Evolutionary conservation across 2,888 invertebrate species (phyloP).

Genomic region (Sacculina carcini): DNA sequence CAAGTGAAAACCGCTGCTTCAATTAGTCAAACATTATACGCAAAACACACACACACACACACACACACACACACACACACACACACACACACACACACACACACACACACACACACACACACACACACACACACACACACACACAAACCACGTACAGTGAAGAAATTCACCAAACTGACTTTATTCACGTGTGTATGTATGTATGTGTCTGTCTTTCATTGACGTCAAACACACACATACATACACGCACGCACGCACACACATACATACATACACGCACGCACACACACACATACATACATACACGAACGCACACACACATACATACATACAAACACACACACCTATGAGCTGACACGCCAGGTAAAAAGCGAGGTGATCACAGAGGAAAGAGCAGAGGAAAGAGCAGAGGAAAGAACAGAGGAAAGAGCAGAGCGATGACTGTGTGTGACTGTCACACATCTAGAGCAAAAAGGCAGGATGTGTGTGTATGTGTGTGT

Average conservation of each 20-base stretch:
- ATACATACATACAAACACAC: not conserved
- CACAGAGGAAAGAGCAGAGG: too few relatives aligned
- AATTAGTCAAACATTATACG: not conserved
- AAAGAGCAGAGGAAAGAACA: too few relatives aligned
- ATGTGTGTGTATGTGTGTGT: too few relatives aligned
- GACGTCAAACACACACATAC: not conserved
- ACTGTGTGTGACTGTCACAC: too few relatives aligned
- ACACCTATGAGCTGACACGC: not conserved
- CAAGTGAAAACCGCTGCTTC: too few relatives aligned
- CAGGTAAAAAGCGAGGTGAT: too few relatives aligned
- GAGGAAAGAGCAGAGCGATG: too few relatives aligned
- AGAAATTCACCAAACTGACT: not conserved
- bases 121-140: not conserved
- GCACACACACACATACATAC: not conserved
- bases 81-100: constrained; percentile 2
- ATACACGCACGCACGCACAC: not conserved
- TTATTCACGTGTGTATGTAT: not conserved
- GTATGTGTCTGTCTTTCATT: not conserved
- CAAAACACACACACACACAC: not conserved
- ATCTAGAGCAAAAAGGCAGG: too few relatives aligned
- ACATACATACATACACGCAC: not conserved
- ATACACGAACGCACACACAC: not conserved
- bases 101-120: constrained; percentile 1
- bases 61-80: constrained; percentile 2
- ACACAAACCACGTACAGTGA: not conserved